Conservation (phyloP, 1,140 invertebrate genomes). For the Ips typographus region DNA sequence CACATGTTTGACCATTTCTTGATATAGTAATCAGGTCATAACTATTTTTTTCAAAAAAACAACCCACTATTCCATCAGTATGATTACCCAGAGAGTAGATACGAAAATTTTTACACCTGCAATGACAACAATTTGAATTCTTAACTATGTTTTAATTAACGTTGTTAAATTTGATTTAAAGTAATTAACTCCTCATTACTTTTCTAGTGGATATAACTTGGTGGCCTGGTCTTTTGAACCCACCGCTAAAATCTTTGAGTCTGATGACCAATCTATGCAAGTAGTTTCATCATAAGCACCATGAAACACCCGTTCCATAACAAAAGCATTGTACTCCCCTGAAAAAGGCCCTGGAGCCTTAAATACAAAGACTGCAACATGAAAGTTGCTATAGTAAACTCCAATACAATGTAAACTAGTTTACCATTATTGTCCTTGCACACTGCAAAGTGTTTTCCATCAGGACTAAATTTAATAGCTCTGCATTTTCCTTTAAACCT, state of each 20-base stretch:
- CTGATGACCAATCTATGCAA: conserved; percentile 87
- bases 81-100: conserved; percentile 77
- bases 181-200: conserved; percentile 47
- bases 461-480: conserved; percentile 87
- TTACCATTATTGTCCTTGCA: conserved; percentile 80
- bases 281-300: conserved; percentile 79
- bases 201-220: conserved; percentile 75
- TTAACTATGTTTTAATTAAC: too few species aligned
- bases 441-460: conserved; percentile 90
- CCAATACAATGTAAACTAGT: conserved; percentile 13
- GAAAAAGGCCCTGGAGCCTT: conserved; percentile 77
- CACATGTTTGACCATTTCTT: conserved; percentile 66
- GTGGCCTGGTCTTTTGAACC: conserved; percentile 87
- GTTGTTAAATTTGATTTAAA: background rate
- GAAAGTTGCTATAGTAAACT: background rate
- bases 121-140: background rate
- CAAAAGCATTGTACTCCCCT: conserved; percentile 85
- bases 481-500: conserved; percentile 77
- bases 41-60: conserved; percentile 85
- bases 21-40: conserved; percentile 79
- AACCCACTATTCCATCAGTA: conserved; percentile 76
- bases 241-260: conserved; percentile 82
- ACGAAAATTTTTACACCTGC: conserved; percentile 66
- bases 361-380: conserved; percentile 77
- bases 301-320: conserved; percentile 80